Conservation (phyloP, 2,113 vertebrate genomes). For the Podarcis cretensis region DNA sequence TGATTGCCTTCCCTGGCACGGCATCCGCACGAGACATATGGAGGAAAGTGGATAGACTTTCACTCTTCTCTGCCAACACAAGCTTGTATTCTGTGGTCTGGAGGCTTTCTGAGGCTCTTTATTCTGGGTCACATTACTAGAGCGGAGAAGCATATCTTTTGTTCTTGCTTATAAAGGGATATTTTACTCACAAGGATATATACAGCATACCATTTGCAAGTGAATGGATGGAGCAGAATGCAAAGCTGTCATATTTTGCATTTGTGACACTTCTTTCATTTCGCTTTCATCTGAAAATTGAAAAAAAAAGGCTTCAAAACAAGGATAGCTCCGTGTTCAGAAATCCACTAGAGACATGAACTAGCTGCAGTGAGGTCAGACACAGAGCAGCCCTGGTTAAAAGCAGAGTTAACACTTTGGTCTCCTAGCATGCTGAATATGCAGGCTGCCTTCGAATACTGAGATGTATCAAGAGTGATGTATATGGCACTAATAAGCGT, state of each 20-base stretch:
- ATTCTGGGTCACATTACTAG: constrained; percentile 15
- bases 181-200: constrained; percentile 30
- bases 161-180: constrained; percentile 11
- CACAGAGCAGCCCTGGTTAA: background rate
- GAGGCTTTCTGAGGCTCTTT: constrained; percentile 1
- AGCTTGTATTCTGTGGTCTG: constrained; percentile 7
- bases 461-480: background rate
- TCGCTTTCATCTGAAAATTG: background rate
- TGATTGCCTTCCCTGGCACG: background rate
- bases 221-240: constrained; percentile 9
- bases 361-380: background rate
- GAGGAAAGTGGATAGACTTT: background rate
- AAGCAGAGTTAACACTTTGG: constrained; percentile 1
- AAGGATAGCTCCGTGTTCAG: background rate
- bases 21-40: background rate
- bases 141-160: constrained; percentile 1
- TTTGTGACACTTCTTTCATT: background rate
- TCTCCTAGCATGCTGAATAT: background rate
- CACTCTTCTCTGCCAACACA: constrained; percentile 11
- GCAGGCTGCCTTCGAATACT: background rate
- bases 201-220: constrained; percentile 18
- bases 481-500: background rate
- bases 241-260: constrained; percentile 18
- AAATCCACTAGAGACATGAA: background rate
- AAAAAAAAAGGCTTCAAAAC: background rate